Conservation (phyloP, 2,888 invertebrate genomes). For the Epinotia nisella region DNA sequence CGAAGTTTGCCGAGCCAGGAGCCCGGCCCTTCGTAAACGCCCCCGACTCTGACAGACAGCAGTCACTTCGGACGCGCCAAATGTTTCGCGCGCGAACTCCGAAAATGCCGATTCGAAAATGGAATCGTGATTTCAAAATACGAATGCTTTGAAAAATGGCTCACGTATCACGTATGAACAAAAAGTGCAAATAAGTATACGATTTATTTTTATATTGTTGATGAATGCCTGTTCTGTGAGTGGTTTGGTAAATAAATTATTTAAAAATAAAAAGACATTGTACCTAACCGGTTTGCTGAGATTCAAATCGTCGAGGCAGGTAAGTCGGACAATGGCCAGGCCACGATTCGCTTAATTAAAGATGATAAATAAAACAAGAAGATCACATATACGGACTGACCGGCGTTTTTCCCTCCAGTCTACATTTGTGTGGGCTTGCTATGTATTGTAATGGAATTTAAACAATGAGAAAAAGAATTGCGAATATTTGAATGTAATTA, state of each 20-base stretch:
- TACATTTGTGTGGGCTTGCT: constrained; percentile 34
- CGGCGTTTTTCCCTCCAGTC: constrained; percentile 31
- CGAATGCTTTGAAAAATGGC: constrained; percentile 57
- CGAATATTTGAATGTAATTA: constrained; percentile 22
- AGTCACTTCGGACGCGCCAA: constrained; percentile 71
- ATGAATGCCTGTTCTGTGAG: constrained; percentile 51
- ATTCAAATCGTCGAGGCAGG: constrained; percentile 75
- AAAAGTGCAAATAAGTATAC: constrained; percentile 44
- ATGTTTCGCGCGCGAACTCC: constrained; percentile 66
- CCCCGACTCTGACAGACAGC: constrained; percentile 64
- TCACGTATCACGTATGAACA: constrained; percentile 38
- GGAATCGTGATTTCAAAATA: constrained; percentile 43
- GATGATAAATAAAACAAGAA: constrained; percentile 72
- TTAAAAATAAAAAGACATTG: constrained; percentile 69
- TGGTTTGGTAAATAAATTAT: constrained; percentile 67
- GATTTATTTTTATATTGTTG: constrained; percentile 50
- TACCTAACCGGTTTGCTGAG: constrained; percentile 68
- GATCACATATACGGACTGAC: constrained; percentile 43
- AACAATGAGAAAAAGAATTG: constrained; percentile 10
- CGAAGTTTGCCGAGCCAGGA: constrained; percentile 68
- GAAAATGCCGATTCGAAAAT: constrained; percentile 52
- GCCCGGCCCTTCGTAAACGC: constrained; percentile 67
- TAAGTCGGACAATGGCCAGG: constrained; percentile 79
- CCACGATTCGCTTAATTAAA: constrained; percentile 80
- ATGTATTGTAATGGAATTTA: constrained; percentile 21